Conservation (phyloP, 2,797 vertebrate genomes). For the Amazonetta brasiliensis region DNA sequence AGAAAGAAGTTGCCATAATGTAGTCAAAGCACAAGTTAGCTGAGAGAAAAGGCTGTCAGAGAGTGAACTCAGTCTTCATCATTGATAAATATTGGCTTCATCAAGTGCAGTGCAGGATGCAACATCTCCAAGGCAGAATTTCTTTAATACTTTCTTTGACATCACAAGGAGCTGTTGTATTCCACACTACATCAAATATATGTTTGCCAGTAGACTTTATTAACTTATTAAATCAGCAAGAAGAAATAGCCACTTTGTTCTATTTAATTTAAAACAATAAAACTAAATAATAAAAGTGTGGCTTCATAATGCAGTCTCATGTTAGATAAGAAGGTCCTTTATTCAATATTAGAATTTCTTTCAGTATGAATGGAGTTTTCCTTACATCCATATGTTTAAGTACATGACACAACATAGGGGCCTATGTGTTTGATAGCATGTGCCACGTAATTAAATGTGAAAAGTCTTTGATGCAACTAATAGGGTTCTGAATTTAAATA, state of each 20-base stretch:
- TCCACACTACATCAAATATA: conserved; percentile 41
- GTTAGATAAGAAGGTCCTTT: conserved; percentile 37
- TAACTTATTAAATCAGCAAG: conserved; percentile 76
- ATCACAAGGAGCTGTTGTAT: conserved; percentile 10
- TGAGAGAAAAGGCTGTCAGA: not conserved
- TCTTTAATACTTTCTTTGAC: conserved; percentile 44
- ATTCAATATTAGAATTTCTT: conserved; percentile 25
- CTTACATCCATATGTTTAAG: not conserved
- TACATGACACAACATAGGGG: not conserved
- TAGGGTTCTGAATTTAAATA: not conserved
- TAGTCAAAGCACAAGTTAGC: not conserved
- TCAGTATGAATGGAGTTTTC: not conserved
- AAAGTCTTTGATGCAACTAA: not conserved
- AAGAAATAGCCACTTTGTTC: conserved; percentile 55
- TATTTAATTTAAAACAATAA: conserved; percentile 76
- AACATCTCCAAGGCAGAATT: not conserved
- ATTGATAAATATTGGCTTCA: conserved; percentile 33
- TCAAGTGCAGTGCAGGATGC: not conserved
- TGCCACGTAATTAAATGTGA: not conserved
- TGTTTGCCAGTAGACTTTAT: conserved; percentile 65
- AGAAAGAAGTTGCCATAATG: not conserved
- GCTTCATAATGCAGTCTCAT: conserved; percentile 22
- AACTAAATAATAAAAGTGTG: conserved; percentile 71
- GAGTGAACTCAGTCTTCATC: not conserved
- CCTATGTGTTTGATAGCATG: not conserved